phyloP scores from a whole-genome alignment of 2,113 vertebrate species.

The Albula goreensis region DNA sequence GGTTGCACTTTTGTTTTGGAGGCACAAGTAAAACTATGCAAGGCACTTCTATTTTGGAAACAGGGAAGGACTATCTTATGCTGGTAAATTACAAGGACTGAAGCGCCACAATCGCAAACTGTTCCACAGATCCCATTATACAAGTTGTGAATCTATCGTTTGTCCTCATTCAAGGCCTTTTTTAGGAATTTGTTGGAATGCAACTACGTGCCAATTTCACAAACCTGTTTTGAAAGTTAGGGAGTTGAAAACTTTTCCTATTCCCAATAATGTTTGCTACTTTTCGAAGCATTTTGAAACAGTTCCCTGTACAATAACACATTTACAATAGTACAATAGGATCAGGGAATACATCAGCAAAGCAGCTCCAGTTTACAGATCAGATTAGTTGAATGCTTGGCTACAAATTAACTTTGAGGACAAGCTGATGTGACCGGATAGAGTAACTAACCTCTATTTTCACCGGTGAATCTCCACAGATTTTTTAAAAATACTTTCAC shows the following conservation, averaged over 20 bases:
- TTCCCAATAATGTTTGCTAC: not conserved
- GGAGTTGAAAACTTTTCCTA: not conserved
- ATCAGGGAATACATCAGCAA: not conserved
- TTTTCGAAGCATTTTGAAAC: not conserved
- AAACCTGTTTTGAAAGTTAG: not conserved
- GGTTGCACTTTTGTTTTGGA: not conserved
- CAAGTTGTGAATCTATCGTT: not conserved
- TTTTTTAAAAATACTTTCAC: not conserved
- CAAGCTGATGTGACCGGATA: not conserved
- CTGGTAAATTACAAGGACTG: not conserved
- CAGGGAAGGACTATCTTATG: not conserved
- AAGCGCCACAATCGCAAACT: not conserved
- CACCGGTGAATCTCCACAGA: not conserved
- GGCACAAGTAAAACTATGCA: not conserved
- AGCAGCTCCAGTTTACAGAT: not conserved
- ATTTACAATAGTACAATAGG: not conserved
- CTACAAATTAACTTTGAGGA: not conserved
- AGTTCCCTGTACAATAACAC: not conserved
- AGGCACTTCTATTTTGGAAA: slow-evolving; percentile 1
- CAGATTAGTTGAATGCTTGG: not conserved
- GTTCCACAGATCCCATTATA: not conserved
- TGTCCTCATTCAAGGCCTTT: not conserved
- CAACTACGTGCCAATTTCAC: not conserved
- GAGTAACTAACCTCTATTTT: not conserved
- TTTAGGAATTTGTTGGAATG: not conserved